phyloP scores from a whole-genome alignment of 2,888 invertebrate genomes.

The Mycalesis mineus region DNA sequence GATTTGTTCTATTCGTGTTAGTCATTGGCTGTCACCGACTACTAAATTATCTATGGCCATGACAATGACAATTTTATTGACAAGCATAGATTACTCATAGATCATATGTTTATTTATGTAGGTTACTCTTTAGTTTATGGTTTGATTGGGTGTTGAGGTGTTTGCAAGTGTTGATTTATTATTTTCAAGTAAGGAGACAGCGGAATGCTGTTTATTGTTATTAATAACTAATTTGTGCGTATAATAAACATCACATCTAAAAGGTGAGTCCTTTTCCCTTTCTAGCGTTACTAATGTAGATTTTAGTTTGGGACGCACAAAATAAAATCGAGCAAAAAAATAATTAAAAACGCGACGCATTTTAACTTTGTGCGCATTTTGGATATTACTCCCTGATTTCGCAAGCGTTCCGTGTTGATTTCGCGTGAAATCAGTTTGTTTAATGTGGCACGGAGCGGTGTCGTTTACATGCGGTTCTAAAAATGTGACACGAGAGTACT shows the following conservation, averaged over 20 bases:
- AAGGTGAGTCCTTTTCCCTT: conserved; percentile 49
- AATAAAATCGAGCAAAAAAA: conserved; percentile 15
- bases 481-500: conserved; percentile 63
- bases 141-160: conserved; percentile 70
- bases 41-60: background rate
- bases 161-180: conserved; percentile 59
- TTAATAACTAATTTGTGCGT: conserved; percentile 63
- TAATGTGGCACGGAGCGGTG: conserved; percentile 46
- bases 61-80: background rate
- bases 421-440: conserved; percentile 34
- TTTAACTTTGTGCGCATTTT: conserved; percentile 58
- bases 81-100: conserved; percentile 23
- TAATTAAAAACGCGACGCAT: conserved; percentile 43
- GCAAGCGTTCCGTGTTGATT: conserved; percentile 31
- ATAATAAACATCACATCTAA: conserved; percentile 44
- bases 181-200: conserved; percentile 58
- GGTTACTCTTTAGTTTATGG: conserved; percentile 68
- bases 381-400: conserved; percentile 42
- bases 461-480: conserved; percentile 74
- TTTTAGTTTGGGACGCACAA: conserved; percentile 14
- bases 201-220: conserved; percentile 74
- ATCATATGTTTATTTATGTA: conserved; percentile 76
- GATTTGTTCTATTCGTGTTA: too few species aligned
- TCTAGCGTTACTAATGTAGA: conserved; percentile 7
- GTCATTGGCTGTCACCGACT: too few species aligned